Percentiles rank a stretch among this genome's conserved stretches.
Evolutionary conservation across 2,113 vertebrate species (phyloP).

Genomic region (Mobula hypostoma): DNA sequence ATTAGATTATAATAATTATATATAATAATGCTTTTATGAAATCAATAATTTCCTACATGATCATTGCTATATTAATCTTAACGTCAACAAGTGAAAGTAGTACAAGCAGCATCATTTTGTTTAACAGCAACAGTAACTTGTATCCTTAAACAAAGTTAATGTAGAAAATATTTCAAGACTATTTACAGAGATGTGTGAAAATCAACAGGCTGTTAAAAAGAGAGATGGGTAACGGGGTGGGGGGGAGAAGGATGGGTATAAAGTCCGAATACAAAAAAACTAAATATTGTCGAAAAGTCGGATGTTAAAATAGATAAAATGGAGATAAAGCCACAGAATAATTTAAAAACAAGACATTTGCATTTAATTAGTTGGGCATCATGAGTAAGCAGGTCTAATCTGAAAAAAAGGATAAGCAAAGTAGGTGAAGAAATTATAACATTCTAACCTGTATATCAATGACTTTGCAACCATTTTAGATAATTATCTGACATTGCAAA

Average conservation of each 20-base stretch:
- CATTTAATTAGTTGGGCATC: neutral
- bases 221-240: neutral
- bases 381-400: neutral
- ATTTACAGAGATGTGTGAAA: neutral
- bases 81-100: neutral
- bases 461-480: neutral
- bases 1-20: neutral
- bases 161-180: neutral
- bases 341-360: neutral
- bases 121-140: neutral
- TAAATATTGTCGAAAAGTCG: neutral
- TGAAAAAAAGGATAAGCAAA: neutral
- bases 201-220: neutral
- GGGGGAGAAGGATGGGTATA: neutral
- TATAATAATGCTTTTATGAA: neutral
- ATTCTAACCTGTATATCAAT: neutral
- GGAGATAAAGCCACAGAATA: neutral
- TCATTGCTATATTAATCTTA: neutral
- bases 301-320: neutral
- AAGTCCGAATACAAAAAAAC: neutral
- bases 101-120: neutral
- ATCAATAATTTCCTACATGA: neutral
- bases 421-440: neutral
- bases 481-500: neutral
- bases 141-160: neutral